Evolutionary conservation across 2,888 invertebrate genomes (phyloP), one percentile per base, ranked within the genome.

Genomic region (Nemoura dubitans): DNA sequence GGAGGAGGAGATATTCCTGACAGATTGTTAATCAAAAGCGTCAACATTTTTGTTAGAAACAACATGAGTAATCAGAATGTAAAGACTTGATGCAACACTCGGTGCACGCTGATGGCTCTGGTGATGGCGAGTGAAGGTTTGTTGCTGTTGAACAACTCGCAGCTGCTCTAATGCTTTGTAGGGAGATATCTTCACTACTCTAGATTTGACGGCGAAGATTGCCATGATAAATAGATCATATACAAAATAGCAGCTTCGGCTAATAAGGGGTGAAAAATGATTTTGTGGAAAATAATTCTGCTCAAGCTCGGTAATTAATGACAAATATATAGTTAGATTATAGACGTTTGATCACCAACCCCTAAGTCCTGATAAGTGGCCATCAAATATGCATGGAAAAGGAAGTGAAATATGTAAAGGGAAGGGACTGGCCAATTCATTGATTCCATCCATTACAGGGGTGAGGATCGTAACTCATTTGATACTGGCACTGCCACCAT

Each of bases 381-480:
- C 59, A 59, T 59, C 1, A 59, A 59, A 59, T 59, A 59, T 59
- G 14, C 59, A 59, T 16, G 59, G 14, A 59, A 21, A 36, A 6
- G 36, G 36, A 36, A 36, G 36, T 36, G 36, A 36, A 36, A 36
- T 3, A 59, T 21, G 2, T 59, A 59, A 59, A 10, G 14, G 59
- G 36, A 36, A 59, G 36, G 3, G 36, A 36, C 5, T 59, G 59
- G 21, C 16, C 59, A 59, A 21, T 59, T 59, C 59, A 59, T 59
- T 59, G 59, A 59, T 59, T 59, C 59, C 59, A 59, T 59, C 21
- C 10, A 59, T 59, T 59, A 59, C 21, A 59, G 14, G 59, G 21
- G 14, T 1, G 59, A 59, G 16, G 21, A 21, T n/a, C 86, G 59
- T 86, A 86, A 83, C 25, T 86, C 82, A 86, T 59, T 59, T 30